phyloP scores from a whole-genome alignment of 2,113 vertebrate genomes.

The Grammomys surdaster region DNA sequence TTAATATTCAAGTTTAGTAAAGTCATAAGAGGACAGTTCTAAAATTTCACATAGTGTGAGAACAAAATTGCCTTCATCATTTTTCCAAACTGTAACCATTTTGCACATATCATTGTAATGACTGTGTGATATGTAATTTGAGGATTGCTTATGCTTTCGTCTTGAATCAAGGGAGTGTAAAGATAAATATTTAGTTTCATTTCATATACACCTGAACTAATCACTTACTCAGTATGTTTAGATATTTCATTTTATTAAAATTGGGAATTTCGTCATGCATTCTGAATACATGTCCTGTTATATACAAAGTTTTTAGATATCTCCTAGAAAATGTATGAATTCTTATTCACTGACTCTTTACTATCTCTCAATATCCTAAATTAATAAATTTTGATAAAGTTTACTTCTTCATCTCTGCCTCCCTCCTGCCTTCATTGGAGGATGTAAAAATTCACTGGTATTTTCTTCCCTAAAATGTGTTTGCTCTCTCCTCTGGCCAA shows the following conservation, averaged over 20 bases:
- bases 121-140: no score
- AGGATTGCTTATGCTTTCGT: not conserved
- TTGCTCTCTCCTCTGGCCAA: not conserved
- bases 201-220: not conserved
- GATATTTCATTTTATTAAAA: no score
- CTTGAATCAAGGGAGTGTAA: not conserved
- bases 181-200: not conserved
- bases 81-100: not conserved
- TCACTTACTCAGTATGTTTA: not conserved
- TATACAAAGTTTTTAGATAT: no score
- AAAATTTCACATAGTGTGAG: not conserved
- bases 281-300: no score
- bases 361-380: not conserved
- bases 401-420: not conserved
- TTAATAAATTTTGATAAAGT: not conserved
- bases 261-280: no score
- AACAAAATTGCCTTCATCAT: not conserved
- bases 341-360: not conserved
- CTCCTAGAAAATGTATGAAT: not conserved
- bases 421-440: not conserved
- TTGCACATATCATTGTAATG: no score
- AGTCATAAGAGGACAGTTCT: not conserved
- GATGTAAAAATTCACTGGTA: not conserved
- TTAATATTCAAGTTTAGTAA: not conserved
- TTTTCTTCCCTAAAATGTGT: not conserved